Conservation (phyloP, 2,113 vertebrate genomes). For the Microcebus tavaratra region DNA sequence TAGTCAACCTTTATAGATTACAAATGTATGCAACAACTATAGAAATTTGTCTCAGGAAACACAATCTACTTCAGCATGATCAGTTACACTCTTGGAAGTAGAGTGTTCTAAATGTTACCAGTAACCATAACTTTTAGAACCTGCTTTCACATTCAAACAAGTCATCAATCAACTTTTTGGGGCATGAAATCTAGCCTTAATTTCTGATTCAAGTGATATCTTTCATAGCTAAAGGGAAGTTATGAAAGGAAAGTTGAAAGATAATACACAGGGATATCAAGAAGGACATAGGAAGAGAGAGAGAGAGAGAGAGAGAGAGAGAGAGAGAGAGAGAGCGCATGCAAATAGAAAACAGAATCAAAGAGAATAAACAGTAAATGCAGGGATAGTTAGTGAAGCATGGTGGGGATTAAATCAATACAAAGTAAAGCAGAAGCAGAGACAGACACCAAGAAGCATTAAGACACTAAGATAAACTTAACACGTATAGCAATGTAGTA, state of each 20-base stretch:
- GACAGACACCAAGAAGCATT: neutral
- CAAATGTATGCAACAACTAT: neutral
- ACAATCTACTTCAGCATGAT: neutral
- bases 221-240: neutral
- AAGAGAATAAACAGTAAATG: neutral
- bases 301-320: neutral
- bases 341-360: neutral
- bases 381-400: neutral
- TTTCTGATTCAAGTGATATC: neutral
- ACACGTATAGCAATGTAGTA: neutral
- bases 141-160: neutral
- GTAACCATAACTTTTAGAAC: neutral
- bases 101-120: neutral
- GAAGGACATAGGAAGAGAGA: neutral
- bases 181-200: neutral
- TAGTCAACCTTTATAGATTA: neutral
- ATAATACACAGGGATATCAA: neutral
- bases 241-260: neutral
- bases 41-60: neutral
- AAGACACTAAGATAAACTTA: neutral
- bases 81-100: neutral
- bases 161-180: neutral
- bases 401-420: neutral
- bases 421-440: neutral
- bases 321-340: too few relatives aligned